These are phyloP conservation scores for Aspiorhynchus laticeps DNA, from an alignment of 2,113 vertebrate genomes.

Conservation along the genomic window DNA sequence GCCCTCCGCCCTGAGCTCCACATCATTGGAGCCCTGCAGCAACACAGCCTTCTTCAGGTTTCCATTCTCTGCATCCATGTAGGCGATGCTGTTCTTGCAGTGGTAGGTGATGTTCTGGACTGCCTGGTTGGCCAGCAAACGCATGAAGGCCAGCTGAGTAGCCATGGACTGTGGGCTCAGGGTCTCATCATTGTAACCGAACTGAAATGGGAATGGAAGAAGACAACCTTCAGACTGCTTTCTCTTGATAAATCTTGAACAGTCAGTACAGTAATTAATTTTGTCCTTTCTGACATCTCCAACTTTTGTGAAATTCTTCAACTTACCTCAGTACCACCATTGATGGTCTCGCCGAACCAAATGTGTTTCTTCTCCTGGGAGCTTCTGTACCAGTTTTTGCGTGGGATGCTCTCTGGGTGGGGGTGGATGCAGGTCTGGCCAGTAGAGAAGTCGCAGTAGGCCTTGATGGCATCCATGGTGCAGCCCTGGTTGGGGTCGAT, in stretches of 20 bases:
- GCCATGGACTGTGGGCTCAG: constrained; percentile 94
- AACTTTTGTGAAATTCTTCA: not conserved
- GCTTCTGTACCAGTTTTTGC: constrained; percentile 89
- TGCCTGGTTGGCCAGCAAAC: constrained; percentile 94
- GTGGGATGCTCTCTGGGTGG: constrained; percentile 84
- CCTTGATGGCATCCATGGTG: constrained; percentile 93
- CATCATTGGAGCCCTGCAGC: constrained; percentile 95
- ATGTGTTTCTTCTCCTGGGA: constrained; percentile 85
- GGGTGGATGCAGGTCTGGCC: constrained; percentile 93
- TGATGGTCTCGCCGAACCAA: constrained; percentile 96
- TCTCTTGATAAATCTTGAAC: too few species aligned
- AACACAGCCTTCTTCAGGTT: constrained; percentile 92
- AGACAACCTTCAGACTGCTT: not conserved
- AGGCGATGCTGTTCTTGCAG: constrained; percentile 98
- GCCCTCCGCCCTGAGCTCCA: constrained; percentile 95
- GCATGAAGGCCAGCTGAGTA: constrained; percentile 98
- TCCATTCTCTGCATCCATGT: constrained; percentile 93
- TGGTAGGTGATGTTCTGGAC: constrained; percentile 99
- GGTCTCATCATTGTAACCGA: constrained; percentile 91
- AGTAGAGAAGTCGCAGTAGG: constrained; percentile 89
- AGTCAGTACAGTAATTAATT: not conserved
- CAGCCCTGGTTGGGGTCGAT: constrained; percentile 99
- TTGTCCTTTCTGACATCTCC: not conserved
- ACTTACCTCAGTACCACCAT: constrained; percentile 90
- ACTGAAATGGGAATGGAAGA: constrained; percentile 73